phyloP scores from a whole-genome alignment of 2,797 vertebrate genomes.

The Gymnothorax reevesii region DNA sequence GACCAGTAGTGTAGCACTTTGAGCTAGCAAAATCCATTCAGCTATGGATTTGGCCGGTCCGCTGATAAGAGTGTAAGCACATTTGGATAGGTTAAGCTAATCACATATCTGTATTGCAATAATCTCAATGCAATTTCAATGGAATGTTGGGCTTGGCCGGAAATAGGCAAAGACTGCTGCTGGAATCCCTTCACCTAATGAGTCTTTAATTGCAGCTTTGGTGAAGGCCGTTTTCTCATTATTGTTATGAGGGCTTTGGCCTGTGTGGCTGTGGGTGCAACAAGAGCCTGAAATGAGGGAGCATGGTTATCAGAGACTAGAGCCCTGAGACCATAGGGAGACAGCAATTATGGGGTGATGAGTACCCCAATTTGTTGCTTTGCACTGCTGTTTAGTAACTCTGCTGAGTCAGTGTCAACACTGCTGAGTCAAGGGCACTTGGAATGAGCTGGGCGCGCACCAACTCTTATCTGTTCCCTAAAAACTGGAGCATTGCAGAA shows the following conservation, averaged over 20 bases:
- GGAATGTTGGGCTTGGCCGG: not conserved
- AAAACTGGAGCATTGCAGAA: not conserved
- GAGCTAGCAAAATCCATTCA: not conserved
- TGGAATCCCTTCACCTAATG: not conserved
- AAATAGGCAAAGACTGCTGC: not conserved
- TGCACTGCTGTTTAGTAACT: not conserved
- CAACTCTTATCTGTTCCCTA: not conserved
- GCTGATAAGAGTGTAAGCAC: not conserved
- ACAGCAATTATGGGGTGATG: not conserved
- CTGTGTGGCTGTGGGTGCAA: not conserved
- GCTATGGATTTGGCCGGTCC: not conserved
- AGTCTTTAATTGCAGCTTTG: constrained; percentile 3
- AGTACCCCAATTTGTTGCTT: not conserved
- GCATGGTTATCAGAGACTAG: not conserved
- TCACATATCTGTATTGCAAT: not conserved
- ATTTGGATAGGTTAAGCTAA: not conserved
- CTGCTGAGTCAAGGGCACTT: not conserved
- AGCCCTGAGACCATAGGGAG: not conserved
- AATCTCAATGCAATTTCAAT: not conserved
- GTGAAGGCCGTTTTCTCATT: not conserved
- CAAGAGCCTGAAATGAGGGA: not conserved
- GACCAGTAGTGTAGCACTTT: not conserved
- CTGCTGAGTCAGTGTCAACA: not conserved
- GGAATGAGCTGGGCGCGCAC: not conserved
- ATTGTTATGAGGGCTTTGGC: not conserved